A percentile compares a stretch with the other conserved stretches of the same genome.
Evolutionary conservation across 2,113 vertebrate genomes (phyloP).

Genomic region (Tychaedon coryphoeus): DNA sequence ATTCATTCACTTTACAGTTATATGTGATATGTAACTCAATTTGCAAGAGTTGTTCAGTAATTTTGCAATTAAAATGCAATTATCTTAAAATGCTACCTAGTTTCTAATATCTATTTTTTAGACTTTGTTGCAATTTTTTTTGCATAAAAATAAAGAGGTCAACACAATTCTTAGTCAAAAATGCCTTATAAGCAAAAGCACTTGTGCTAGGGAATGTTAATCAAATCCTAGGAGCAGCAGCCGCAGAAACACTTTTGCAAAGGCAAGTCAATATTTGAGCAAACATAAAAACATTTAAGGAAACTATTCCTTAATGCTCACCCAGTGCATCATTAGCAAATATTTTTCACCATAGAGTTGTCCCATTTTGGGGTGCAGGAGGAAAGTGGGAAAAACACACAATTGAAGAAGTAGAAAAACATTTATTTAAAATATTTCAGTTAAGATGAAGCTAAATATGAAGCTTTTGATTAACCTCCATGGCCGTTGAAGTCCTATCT

Average conservation of each 20-base stretch:
- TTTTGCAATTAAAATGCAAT: constrained; percentile 36
- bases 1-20: constrained; percentile 33
- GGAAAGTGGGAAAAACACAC: neutral
- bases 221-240: neutral
- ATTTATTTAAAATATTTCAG: neutral
- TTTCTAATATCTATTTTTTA: neutral
- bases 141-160: neutral
- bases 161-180: constrained; percentile 22
- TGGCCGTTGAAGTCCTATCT: neutral
- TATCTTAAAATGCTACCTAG: constrained; percentile 9
- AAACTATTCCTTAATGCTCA: neutral
- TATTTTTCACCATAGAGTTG: neutral
- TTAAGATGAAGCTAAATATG: neutral
- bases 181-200: neutral
- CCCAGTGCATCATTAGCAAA: neutral
- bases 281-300: neutral
- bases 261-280: neutral
- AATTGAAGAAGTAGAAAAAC: neutral
- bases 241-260: neutral
- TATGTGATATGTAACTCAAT: constrained; percentile 6
- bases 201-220: neutral
- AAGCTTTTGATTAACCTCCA: neutral
- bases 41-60: neutral
- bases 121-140: neutral
- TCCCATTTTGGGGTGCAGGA: neutral